Evolutionary conservation across 2,888 invertebrate species (phyloP).

Genomic region (Thelaira solivaga): DNA sequence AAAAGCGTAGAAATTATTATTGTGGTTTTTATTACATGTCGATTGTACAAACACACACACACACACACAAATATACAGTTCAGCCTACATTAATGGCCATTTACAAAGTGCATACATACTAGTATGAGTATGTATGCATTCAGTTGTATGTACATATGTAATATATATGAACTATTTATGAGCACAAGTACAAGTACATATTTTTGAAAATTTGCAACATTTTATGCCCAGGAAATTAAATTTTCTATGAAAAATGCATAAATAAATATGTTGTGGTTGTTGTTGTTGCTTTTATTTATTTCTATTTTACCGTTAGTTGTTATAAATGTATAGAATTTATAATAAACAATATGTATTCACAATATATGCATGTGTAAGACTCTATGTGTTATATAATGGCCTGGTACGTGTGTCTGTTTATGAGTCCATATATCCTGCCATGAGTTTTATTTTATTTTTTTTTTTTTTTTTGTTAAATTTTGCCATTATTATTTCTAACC

Average conservation of each 20-base stretch:
- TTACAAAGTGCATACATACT: neutral
- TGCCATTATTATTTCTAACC: slow-evolving; percentile 31
- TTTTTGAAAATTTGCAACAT: slow-evolving; percentile 51
- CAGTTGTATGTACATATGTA: neutral
- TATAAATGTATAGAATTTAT: slow-evolving; percentile 38
- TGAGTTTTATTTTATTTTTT: slow-evolving; percentile 1
- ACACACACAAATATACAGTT: neutral
- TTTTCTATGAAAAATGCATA: slow-evolving; percentile 69
- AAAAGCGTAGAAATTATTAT: slow-evolving; percentile 57
- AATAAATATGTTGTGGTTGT: slow-evolving; percentile 66
- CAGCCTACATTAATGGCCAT: neutral
- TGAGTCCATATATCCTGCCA: slow-evolving; percentile 1
- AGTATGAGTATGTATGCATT: neutral
- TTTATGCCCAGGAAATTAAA: slow-evolving; percentile 70
- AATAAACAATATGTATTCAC: slow-evolving; percentile 1
- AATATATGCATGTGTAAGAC: neutral
- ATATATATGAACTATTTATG: neutral
- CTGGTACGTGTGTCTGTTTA: too few relatives aligned
- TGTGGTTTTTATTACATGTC: slow-evolving; percentile 57
- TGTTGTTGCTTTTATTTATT: too few relatives aligned
- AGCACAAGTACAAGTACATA: too few relatives aligned
- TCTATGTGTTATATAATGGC: too few relatives aligned
- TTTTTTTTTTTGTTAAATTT: neutral
- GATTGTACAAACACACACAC: neutral
- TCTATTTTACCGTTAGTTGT: neutral